Percentiles rank a stretch among this genome's conserved stretches.
Evolutionary conservation across 2,888 invertebrate genomes (phyloP).

Genomic region (Pyrochroa serraticornis): DNA sequence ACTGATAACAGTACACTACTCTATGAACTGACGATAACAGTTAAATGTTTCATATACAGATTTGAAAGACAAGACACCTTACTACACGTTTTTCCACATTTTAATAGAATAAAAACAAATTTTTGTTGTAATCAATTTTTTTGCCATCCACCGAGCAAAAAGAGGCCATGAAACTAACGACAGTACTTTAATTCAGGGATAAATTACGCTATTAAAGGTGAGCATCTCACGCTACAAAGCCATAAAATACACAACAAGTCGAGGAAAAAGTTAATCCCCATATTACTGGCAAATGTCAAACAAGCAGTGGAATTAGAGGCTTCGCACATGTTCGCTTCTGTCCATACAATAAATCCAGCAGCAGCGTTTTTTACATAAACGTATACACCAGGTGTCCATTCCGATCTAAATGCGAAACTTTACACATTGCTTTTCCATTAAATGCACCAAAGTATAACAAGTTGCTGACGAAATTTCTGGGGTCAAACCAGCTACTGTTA

Average conservation of each 20-base stretch:
- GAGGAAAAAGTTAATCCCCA: conserved; percentile 7
- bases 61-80: too few relatives aligned
- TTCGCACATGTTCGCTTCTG: conserved; percentile 10
- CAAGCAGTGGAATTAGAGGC: conserved; percentile 3
- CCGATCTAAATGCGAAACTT: conserved; percentile 10
- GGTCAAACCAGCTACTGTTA: not conserved
- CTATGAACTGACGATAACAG: too few relatives aligned
- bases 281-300: conserved; percentile 6
- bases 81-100: too few relatives aligned
- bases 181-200: conserved; percentile 3
- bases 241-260: not conserved
- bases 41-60: too few relatives aligned
- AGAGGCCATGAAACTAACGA: not conserved
- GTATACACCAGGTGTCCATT: conserved; percentile 19
- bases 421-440: not conserved
- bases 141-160: not conserved
- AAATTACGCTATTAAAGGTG: not conserved
- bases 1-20: too few relatives aligned
- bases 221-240: not conserved
- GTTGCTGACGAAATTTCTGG: not conserved
- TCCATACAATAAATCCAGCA: conserved; percentile 11
- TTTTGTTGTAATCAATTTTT: not conserved
- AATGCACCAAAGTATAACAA: not conserved
- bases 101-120: too few relatives aligned
- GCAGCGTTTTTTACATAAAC: conserved; percentile 3